Evolutionary conservation across 2,113 vertebrate genomes (phyloP), one percentile per base, ranked within the genome.

Genomic region (Raja brachyura): DNA sequence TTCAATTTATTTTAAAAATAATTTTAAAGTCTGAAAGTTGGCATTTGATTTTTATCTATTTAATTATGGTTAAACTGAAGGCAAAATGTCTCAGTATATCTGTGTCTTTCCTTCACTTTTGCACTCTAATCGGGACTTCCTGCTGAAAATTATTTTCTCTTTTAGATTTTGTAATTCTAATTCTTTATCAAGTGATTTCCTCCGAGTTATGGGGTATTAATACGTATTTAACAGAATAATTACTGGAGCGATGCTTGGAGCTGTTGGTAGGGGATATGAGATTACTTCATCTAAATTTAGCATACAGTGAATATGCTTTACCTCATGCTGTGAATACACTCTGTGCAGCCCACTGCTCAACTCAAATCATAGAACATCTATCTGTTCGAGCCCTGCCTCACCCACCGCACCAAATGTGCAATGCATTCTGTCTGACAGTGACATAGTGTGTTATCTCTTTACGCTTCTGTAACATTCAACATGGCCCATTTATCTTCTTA

Each of bases 101-200:
- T 39, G 68, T 70, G 70, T 48, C 14, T 66, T 90, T 66, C 63
- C 68, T 90, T 22, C 28, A 31, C 5, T 90, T 90, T 39, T 90
- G 88, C 5, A 90, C 68, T 90, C 31, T 90, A 70, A 70, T 90
- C 63, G 33, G 68, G 33, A 48, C 31, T 48, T 70, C 63, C 88
- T 39, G 8, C n/a, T 90, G 63, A 70, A 70, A 90, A 90, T 90
- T 90, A 90, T 63, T 90, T 68, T 90, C 61, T 33, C 0, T 25
- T 39, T 70, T 66, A 22, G 33, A 90, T 48, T 90, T 90, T 90
- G 63, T 70, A 90, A 70, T 68, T 90, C 63, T 68, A 70, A 25
- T 90, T 90, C 18, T 61, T 81, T 90, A 70, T 90, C 86, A 90
- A 90, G 88, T 90, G 88, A 18, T 90, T 90, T 70, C 63, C 31